Conservation (phyloP, 2,888 invertebrate species). For the Harpalus rufipes region DNA sequence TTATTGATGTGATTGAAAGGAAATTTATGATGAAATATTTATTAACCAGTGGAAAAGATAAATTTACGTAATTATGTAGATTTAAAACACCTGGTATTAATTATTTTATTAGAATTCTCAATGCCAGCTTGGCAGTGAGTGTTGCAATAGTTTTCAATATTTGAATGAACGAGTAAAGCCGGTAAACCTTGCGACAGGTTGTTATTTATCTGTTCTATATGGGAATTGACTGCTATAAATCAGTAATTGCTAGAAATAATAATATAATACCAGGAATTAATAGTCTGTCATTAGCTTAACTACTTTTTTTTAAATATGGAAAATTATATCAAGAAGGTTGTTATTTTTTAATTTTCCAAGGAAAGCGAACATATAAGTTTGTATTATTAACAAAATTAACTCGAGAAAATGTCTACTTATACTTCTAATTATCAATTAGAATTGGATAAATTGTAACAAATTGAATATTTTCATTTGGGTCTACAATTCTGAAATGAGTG, state of each 20-base stretch:
- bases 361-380: neutral
- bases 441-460: no score
- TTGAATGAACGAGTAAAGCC: slow-evolving; percentile 19
- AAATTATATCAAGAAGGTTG: slow-evolving; percentile 27
- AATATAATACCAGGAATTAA: slow-evolving; percentile 14
- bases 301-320: neutral
- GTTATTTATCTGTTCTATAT: slow-evolving; percentile 25
- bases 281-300: slow-evolving; percentile 3
- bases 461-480: no score
- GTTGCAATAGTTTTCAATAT: slow-evolving; percentile 15
- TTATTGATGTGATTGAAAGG: slow-evolving; percentile 14
- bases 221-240: slow-evolving; percentile 4
- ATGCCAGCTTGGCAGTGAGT: slow-evolving; percentile 38
- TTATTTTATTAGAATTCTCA: slow-evolving; percentile 43
- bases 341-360: slow-evolving; percentile 5
- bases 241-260: slow-evolving; percentile 1
- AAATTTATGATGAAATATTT: slow-evolving; percentile 58
- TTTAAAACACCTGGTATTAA: slow-evolving; percentile 44
- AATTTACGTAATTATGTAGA: slow-evolving; percentile 46
- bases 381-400: no score
- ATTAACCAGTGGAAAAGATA: neutral
- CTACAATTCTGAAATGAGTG: no score
- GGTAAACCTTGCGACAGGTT: slow-evolving; percentile 36
- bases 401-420: no score
- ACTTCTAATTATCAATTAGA: no score